These are phyloP conservation scores for Oreochromis niloticus DNA, from an alignment of 2,113 vertebrate species.

Conservation along the genomic window DNA sequence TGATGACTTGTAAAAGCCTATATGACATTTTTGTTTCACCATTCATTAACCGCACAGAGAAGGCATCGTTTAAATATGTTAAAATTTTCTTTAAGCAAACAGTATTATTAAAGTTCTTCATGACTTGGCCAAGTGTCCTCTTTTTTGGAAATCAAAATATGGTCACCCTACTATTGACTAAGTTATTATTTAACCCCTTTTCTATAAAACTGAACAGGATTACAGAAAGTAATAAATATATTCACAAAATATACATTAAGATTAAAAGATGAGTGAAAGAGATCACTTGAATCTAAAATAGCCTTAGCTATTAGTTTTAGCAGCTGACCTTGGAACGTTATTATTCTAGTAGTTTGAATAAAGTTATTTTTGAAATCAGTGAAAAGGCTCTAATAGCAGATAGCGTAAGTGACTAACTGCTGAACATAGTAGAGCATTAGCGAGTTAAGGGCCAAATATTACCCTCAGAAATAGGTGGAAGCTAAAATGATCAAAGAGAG, in stretches of 20 bases:
- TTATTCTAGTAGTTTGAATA: neutral
- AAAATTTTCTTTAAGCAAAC: too few relatives aligned
- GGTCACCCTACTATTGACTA: neutral
- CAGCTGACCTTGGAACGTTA: neutral
- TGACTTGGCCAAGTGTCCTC: too few relatives aligned
- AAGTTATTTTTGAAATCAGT: neutral
- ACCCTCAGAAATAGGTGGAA: neutral
- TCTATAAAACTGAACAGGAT: neutral
- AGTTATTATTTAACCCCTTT: neutral
- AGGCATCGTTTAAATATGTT: too few relatives aligned
- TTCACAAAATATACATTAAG: neutral
- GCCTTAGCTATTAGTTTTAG: neutral
- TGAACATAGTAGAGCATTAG: rapidly evolving
- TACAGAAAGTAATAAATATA: neutral
- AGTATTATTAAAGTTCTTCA: too few relatives aligned
- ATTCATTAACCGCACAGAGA: too few relatives aligned
- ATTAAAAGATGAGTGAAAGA: neutral
- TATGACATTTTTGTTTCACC: too few relatives aligned
- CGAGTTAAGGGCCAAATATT: neutral
- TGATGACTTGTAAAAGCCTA: too few relatives aligned
- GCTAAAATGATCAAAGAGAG: neutral
- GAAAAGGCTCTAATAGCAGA: neutral
- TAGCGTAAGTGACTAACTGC: neutral
- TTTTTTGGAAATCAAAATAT: too few relatives aligned
- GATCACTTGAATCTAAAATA: neutral